phyloP scores from a whole-genome alignment of 2,888 invertebrate species.

The Criorhina ranunculi region DNA sequence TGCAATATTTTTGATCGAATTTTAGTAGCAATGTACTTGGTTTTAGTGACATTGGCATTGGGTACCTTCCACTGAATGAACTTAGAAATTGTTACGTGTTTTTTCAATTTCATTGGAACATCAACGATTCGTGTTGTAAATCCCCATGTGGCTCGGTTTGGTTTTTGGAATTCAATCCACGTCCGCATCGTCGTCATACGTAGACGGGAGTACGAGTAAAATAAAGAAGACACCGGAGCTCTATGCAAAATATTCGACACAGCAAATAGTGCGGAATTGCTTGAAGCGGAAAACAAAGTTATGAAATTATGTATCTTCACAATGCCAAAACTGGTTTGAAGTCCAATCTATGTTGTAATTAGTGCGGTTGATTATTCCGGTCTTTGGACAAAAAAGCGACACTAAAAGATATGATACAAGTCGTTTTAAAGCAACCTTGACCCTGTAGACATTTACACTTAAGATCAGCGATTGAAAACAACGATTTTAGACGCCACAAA shows the following conservation, averaged over 20 bases:
- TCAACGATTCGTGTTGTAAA: slow-evolving; percentile 11
- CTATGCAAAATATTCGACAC: slow-evolving; percentile 60
- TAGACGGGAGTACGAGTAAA: slow-evolving; percentile 11
- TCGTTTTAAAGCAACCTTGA: slow-evolving; percentile 13
- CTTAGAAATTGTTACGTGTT: slow-evolving; percentile 42
- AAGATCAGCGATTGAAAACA: neutral
- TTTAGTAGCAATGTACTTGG: slow-evolving; percentile 24
- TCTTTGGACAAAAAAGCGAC: neutral
- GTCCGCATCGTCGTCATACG: slow-evolving; percentile 32
- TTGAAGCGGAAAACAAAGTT: slow-evolving; percentile 55
- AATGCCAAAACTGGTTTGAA: slow-evolving; percentile 39
- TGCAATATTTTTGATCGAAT: slow-evolving; percentile 10
- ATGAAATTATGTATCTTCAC: slow-evolving; percentile 19
- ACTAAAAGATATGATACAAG: neutral
- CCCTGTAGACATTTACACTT: slow-evolving; percentile 1
- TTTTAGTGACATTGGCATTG: slow-evolving; percentile 57
- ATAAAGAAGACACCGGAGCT: slow-evolving; percentile 24
- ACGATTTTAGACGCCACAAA: neutral
- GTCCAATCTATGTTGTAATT: slow-evolving; percentile 9
- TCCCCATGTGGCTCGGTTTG: slow-evolving; percentile 1
- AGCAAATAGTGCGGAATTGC: slow-evolving; percentile 55
- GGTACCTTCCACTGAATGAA: slow-evolving; percentile 23
- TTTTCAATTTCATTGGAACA: slow-evolving; percentile 44
- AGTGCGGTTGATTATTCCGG: slow-evolving; percentile 28
- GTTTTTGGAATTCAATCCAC: slow-evolving; percentile 27